These are phyloP conservation scores for Tokudaia muenninki DNA, from an alignment of 2,797 vertebrate species.

Conservation along the genomic window DNA sequence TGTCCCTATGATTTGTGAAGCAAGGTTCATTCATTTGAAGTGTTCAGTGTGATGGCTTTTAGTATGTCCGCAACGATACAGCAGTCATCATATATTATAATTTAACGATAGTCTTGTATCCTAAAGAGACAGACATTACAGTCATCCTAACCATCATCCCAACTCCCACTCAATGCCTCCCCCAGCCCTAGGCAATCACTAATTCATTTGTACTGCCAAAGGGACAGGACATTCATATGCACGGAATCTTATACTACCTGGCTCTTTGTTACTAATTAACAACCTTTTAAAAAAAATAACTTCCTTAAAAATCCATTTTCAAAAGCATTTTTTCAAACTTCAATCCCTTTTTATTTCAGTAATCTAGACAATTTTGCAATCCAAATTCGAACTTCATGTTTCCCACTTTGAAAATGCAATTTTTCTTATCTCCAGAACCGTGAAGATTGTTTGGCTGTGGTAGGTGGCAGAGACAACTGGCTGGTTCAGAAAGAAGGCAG, in stretches of 20 bases:
- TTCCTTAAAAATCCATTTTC: neutral
- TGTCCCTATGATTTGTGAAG: neutral
- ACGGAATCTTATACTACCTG: neutral
- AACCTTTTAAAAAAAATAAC: neutral
- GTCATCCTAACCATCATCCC: too few species aligned
- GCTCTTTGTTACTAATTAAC: neutral
- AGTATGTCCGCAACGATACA: too few species aligned
- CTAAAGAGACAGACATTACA: neutral
- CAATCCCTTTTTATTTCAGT: neutral
- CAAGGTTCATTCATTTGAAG: neutral
- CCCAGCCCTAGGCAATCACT: neutral
- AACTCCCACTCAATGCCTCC: neutral
- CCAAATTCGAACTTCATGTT: neutral
- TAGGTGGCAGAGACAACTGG: neutral
- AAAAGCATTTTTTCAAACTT: neutral
- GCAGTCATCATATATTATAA: neutral
- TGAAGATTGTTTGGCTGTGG: neutral
- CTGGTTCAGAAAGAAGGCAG: neutral
- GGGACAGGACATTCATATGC: neutral
- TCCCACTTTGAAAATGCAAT: neutral
- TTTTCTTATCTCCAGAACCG: neutral
- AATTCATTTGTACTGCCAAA: neutral
- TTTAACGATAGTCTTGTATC: neutral
- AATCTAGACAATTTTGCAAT: neutral
- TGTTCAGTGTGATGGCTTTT: neutral